Evolutionary conservation across 2,113 vertebrate genomes (phyloP).

Genomic region (Lasiurus cinereus): DNA sequence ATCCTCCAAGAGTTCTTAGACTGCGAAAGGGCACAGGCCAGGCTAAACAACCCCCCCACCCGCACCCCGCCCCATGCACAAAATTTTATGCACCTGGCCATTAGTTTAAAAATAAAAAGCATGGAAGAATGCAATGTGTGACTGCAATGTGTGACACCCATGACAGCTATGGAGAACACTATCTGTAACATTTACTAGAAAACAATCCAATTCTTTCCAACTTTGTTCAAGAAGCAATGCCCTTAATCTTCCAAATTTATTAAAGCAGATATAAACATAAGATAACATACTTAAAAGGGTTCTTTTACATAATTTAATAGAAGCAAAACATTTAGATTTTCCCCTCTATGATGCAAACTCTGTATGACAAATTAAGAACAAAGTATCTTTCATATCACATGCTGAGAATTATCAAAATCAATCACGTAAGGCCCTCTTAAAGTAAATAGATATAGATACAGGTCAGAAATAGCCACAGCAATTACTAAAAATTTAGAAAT

Average conservation of each 20-base stretch:
- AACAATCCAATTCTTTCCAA: slow-evolving; percentile 8
- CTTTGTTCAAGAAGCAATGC: not conserved
- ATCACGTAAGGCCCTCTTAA: not conserved
- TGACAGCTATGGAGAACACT: not conserved
- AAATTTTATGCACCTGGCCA: too few relatives aligned
- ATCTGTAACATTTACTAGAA: not conserved
- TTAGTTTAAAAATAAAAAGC: not conserved
- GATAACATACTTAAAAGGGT: not conserved
- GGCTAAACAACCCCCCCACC: too few relatives aligned
- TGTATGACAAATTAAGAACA: not conserved
- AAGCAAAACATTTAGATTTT: not conserved
- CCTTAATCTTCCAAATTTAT: not conserved
- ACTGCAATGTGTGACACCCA: not conserved
- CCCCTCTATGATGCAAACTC: not conserved
- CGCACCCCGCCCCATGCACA: too few relatives aligned
- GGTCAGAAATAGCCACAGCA: slow-evolving; percentile 43
- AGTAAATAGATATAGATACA: not conserved
- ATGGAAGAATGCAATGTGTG: not conserved
- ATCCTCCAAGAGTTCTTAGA: too few relatives aligned
- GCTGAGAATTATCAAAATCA: slow-evolving; percentile 53
- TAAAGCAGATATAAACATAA: not conserved
- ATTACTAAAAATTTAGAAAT: slow-evolving; percentile 54
- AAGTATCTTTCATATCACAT: not conserved
- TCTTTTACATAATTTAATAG: slow-evolving; percentile 37
- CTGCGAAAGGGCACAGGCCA: too few relatives aligned